Conservation (phyloP, 2,113 vertebrate species). For the Malurus cyaneus region DNA sequence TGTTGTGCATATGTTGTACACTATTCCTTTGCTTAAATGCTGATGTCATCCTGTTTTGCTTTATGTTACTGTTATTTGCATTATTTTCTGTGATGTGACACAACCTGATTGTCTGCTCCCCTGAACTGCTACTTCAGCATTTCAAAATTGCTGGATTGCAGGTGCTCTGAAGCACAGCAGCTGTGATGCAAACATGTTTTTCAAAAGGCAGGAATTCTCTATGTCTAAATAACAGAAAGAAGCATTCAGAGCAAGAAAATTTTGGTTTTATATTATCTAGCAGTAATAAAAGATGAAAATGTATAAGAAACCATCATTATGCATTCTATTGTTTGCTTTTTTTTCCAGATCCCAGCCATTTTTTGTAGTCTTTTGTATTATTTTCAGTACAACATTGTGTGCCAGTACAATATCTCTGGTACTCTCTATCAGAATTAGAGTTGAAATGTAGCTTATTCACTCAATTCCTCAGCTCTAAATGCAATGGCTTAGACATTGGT, state of each 20-base stretch:
- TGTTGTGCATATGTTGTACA: not conserved
- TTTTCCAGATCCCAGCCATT: not conserved
- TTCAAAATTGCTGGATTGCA: not conserved
- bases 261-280: not conserved
- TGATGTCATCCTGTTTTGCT: not conserved
- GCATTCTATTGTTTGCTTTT: not conserved
- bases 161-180: not conserved
- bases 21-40: not conserved
- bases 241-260: not conserved
- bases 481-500: not conserved
- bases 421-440: not conserved
- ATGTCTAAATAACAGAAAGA: not conserved
- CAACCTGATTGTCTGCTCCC: not conserved
- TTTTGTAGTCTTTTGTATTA: not conserved
- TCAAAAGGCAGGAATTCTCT: not conserved
- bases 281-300: not conserved
- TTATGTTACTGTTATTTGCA: not conserved
- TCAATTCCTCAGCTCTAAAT: not conserved
- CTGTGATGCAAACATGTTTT: not conserved
- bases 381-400: not conserved
- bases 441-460: not conserved
- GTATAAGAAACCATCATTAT: not conserved
- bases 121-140: not conserved
- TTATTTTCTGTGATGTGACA: not conserved
- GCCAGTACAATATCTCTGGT: not conserved